Evolutionary conservation across 2,888 invertebrate genomes (phyloP), one percentile per base, ranked within the genome.

Genomic region (Labia minor): DNA sequence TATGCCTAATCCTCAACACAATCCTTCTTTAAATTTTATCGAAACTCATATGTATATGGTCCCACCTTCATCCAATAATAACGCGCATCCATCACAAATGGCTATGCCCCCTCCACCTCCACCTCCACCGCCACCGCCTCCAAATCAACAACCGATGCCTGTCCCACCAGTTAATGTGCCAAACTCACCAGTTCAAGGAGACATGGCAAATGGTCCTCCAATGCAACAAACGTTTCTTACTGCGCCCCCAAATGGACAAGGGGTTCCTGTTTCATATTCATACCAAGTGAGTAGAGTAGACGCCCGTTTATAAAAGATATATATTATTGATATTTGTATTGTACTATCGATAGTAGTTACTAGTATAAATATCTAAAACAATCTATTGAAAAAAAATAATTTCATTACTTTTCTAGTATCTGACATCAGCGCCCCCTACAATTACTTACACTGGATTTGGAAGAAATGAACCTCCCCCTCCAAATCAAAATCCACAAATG

Each of bases 111-210:
- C 66, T 18, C 68, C 66, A 10, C 66, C 61, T n/a, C 67, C 66
- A 14, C 68, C 66, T 14, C 66, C 66, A 19, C 67, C 65, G 11
- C 67, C 69, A 10, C 63, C 33, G 1, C 49, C 64, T 33, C 69
- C 63, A 11, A 67, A 61, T 18, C 69, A 68, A 6, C 68, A 68
- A 19, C 68, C 68, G 1, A 67, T 67, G 18, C 67, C 70, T 8
- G 66, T 68, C 49, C 68, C 70, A 19, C 20, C 14, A 10, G 49
- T 49, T 4, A n/a, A 62, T 19, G 21, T 63, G 62, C 66, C 63
- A 18, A 66, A 67, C 14, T 49, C 49, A 62, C 66, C 66, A 21
- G 61, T 62, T 4, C 18, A 63, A 63, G 37, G 61, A 21, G 37
- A 37, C 33, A 1, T 19, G 19, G 1, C 64, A 64, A 19, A 37